Evolutionary conservation across 2,888 invertebrate species (phyloP).

Genomic region (Desoria tigrina): DNA sequence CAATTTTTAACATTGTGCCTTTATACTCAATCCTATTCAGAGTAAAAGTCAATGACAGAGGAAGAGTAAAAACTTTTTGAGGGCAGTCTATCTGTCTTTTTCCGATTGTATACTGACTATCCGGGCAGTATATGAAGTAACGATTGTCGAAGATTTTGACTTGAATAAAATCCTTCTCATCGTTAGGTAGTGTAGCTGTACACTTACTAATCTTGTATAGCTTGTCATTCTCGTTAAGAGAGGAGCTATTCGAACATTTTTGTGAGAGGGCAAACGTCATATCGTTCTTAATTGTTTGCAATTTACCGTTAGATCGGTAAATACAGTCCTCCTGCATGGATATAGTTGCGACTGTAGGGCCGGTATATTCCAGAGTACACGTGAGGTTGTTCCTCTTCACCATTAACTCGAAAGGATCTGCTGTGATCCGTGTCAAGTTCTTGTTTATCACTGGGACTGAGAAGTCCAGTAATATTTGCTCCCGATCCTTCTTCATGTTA

Average conservation of each 20-base stretch:
- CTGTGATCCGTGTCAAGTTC: conserved; percentile 22
- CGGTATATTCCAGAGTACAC: conserved; percentile 20
- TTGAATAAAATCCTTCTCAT: background rate
- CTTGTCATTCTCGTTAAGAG: background rate
- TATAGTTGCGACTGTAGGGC: conserved; percentile 23
- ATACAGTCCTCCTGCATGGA: conserved; percentile 36
- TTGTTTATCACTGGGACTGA: conserved; percentile 25
- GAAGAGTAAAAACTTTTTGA: too few species aligned
- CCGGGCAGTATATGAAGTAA: too few species aligned
- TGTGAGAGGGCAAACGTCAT: background rate
- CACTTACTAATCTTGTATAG: background rate
- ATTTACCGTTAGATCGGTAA: conserved; percentile 1
- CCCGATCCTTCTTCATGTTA: background rate
- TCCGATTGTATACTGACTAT: background rate
- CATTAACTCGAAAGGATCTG: conserved; percentile 33
- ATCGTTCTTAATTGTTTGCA: background rate
- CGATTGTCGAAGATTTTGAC: background rate
- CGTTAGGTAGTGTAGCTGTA: background rate
- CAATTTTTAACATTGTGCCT: background rate
- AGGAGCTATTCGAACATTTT: background rate
- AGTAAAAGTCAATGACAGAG: background rate
- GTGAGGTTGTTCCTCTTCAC: conserved; percentile 15
- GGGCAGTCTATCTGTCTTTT: background rate
- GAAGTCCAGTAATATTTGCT: conserved; percentile 26
- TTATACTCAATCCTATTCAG: background rate